Evolutionary conservation across 2,888 invertebrate species (phyloP).

Genomic region (Prenolepis imparis): DNA sequence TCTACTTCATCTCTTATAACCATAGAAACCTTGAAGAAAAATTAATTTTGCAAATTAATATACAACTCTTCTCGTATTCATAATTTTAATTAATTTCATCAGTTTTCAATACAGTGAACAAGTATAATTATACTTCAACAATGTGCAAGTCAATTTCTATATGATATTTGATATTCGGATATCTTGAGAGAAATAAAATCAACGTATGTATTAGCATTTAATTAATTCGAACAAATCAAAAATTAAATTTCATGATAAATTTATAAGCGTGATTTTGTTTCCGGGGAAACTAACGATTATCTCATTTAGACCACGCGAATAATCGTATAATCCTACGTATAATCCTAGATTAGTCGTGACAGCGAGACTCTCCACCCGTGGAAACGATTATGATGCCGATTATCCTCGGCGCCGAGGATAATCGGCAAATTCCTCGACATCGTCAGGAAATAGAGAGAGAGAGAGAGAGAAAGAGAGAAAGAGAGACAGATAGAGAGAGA

Average conservation of each 20-base stretch:
- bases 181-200: not conserved
- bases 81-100: not conserved
- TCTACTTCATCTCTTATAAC: slow-evolving; percentile 99
- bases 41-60: not conserved
- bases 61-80: not conserved
- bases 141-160: not conserved
- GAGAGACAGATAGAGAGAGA: too few species aligned
- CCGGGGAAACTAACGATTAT: slow-evolving; percentile 1
- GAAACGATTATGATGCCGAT: not conserved
- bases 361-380: not conserved
- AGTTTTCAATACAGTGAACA: not conserved
- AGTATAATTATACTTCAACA: not conserved
- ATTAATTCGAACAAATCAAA: not conserved
- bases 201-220: not conserved
- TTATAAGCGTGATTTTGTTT: not conserved
- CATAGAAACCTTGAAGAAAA: slow-evolving; percentile 93
- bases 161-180: not conserved
- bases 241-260: not conserved
- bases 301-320: not conserved
- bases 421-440: not conserved
- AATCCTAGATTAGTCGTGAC: not conserved
- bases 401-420: not conserved
- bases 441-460: not conserved
- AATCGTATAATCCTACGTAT: not conserved
- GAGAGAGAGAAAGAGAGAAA: too few species aligned